Percentiles rank a stretch among this genome's conserved stretches.
These are phyloP conservation scores for Telmatherina bonti DNA, from an alignment of 2,797 vertebrate species.

Conservation along the genomic window DNA sequence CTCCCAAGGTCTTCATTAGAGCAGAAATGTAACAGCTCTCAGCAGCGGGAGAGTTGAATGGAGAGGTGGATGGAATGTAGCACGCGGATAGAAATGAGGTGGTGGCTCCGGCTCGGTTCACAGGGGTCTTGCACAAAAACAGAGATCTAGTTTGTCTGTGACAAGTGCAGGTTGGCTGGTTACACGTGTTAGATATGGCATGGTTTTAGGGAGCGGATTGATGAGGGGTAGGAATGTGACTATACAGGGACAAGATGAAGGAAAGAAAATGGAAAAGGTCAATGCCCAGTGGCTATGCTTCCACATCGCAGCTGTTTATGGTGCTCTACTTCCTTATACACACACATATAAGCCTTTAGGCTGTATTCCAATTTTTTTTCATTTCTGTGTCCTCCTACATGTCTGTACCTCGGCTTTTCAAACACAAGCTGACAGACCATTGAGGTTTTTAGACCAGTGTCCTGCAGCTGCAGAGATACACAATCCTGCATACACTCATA, in stretches of 20 bases:
- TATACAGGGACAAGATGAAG: constrained; percentile 31
- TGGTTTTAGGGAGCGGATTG: constrained; percentile 43
- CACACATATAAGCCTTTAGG: neutral
- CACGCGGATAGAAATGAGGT: constrained; percentile 53
- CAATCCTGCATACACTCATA: constrained; percentile 1
- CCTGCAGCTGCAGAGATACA: constrained; percentile 32
- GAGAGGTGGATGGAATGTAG: constrained; percentile 51
- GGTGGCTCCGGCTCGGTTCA: constrained; percentile 42
- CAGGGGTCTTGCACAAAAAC: constrained; percentile 60
- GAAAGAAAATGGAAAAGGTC: constrained; percentile 31
- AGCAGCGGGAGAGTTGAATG: constrained; percentile 57
- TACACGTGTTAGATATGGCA: constrained; percentile 74
- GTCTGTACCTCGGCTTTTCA: constrained; percentile 21
- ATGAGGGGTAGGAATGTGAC: constrained; percentile 22
- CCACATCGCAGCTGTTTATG: constrained; percentile 42
- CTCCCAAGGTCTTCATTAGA: constrained; percentile 80
- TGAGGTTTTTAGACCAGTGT: constrained; percentile 34
- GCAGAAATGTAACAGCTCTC: constrained; percentile 62
- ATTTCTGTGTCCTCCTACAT: neutral
- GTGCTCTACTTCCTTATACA: constrained; percentile 14
- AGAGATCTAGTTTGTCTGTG: constrained; percentile 75
- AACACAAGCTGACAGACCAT: constrained; percentile 38
- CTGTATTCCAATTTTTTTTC: neutral
- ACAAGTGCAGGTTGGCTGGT: constrained; percentile 74
- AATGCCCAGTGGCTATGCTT: constrained; percentile 48